Conservation (phyloP, 2,888 invertebrate species). For the Amblyjoppa proteus region DNA sequence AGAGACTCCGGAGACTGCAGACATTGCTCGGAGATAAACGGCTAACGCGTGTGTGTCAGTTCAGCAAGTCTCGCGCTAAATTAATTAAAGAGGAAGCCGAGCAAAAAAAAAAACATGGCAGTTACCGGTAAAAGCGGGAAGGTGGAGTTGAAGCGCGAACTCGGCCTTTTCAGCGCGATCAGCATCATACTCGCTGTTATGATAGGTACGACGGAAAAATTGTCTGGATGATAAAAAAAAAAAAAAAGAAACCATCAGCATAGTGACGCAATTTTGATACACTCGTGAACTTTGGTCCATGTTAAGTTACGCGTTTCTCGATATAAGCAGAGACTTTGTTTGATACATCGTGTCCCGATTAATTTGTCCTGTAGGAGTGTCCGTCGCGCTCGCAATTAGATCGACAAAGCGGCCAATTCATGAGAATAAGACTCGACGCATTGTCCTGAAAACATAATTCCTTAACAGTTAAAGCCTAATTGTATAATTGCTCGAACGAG, state of each 20-base stretch:
- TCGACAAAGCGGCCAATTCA: conserved; percentile 47
- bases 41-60: not conserved
- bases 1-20: not conserved
- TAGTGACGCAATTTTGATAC: conserved; percentile 20
- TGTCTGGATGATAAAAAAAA: not conserved
- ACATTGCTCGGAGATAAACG: conserved; percentile 9
- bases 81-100: conserved; percentile 48
- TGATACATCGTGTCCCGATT: conserved; percentile 26
- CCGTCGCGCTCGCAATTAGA: conserved; percentile 26
- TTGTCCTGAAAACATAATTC: conserved; percentile 50
- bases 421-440: conserved; percentile 44
- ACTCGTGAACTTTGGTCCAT: conserved; percentile 23
- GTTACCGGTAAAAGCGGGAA: conserved; percentile 63
- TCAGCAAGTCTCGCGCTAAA: conserved; percentile 32
- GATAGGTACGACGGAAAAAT: conserved; percentile 88
- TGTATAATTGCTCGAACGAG: conserved; percentile 52
- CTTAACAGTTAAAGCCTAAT: conserved; percentile 50
- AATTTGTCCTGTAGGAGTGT: not conserved
- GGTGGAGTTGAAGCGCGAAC: conserved; percentile 90
- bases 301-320: conserved; percentile 1
- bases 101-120: conserved; percentile 21
- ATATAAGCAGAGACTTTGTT: not conserved
- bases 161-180: conserved; percentile 93
- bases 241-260: not conserved
- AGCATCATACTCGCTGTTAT: conserved; percentile 94